These are phyloP conservation scores for Labeo rohita DNA, from an alignment of 2,113 vertebrate genomes.

Conservation along the genomic window DNA sequence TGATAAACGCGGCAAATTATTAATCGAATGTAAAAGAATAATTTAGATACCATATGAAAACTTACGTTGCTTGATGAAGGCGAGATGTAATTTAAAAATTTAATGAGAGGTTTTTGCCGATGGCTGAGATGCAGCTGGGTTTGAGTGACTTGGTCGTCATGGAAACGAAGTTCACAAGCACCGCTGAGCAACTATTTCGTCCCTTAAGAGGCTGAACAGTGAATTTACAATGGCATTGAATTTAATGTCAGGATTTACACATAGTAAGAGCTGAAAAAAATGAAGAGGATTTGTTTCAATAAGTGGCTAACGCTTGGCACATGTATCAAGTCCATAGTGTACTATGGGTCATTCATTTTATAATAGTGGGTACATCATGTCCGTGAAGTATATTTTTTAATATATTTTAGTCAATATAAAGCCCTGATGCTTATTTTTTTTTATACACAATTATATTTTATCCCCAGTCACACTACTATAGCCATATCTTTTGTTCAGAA, in stretches of 20 bases:
- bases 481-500: no score
- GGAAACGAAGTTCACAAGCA: background rate
- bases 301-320: no score
- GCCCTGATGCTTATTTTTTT: no score
- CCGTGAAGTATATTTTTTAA: no score
- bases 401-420: no score
- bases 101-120: background rate
- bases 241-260: background rate
- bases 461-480: no score
- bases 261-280: background rate
- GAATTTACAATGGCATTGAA: background rate
- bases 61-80: background rate
- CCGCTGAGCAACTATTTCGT: background rate
- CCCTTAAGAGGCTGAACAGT: background rate
- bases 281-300: no score
- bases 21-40: background rate
- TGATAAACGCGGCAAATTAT: background rate
- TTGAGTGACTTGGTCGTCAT: background rate
- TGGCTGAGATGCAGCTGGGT: background rate
- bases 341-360: no score
- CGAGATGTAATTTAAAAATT: background rate
- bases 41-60: background rate
- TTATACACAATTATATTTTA: no score
- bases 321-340: no score
- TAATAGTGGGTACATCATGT: no score